Base-by-base conservation (phyloP, 2,113 vertebrate species). In the Eudorcas thomsonii region DNA sequence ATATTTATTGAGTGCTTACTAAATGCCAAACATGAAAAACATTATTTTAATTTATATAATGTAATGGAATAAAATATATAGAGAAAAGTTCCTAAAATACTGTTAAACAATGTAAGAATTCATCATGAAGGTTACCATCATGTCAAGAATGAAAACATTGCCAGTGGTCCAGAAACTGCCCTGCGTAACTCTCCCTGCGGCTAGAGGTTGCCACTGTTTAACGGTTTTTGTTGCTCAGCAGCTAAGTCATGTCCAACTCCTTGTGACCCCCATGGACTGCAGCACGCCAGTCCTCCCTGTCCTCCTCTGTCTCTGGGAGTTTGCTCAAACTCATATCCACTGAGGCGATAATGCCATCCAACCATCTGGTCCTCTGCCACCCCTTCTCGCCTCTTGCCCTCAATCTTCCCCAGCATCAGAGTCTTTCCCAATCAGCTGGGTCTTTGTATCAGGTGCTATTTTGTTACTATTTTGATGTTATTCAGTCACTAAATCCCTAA, bases 161-260 rank as follows among this genome's bases (percentile, higher is more conserved):
- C 64, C 43, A 92, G 59, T 1, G 82, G 48, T 6, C 16, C 16
- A 39, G 67, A 89, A 97, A 50, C 26, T 62, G 5, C 13, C 30
- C 7, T 2, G 3, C 13, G 36, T 50, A 33, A 4, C 2, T 59
- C 26, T 54, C 78, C 52, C 21, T 78, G 1, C 0, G 0, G n/a
- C 86, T 50, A 36, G 19, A 50, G 13, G 45, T 39, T 2, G 4
- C 39, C 16, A n/a, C 5, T 16, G 36, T 62, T 94, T 11, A 23
- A 80, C 6, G 28, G 28, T 33, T 93, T 77, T 43, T 43, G 21
- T 3, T 14, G 10, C 23, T 43, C 36, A 74, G 71, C 9, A 23
- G 21, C 36, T 14, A 77, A 43, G 36, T 77, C 23, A 7, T 7
- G 23, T 43, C 67, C 36, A 19, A 0, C n/a, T 39, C 23, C 23